Evolutionary conservation across 2,888 invertebrate species (phyloP).

Genomic region (Drosophila picticornis): DNA sequence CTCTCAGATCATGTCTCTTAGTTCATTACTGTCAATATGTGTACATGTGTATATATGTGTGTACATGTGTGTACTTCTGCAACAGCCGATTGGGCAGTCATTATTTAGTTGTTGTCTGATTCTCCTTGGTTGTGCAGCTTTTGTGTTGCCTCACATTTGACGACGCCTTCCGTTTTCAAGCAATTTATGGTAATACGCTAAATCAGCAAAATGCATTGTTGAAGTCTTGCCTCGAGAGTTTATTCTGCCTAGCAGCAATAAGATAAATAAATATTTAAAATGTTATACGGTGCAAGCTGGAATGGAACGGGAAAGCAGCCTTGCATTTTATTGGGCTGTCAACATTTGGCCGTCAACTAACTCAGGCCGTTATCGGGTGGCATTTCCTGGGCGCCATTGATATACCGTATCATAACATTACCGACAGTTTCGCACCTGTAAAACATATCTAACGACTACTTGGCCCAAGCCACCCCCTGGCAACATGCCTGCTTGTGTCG

Average conservation of each 20-base stretch:
- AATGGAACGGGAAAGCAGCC: neutral
- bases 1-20: neutral
- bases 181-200: neutral
- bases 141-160: neutral
- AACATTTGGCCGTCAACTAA: conserved; percentile 22
- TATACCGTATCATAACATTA: conserved; percentile 42
- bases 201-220: neutral
- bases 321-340: conserved; percentile 29
- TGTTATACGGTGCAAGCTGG: neutral
- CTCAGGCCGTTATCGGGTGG: conserved; percentile 6
- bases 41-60: neutral
- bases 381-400: conserved; percentile 15
- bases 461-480: neutral
- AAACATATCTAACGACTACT: conserved; percentile 48
- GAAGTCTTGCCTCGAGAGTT: neutral
- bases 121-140: neutral
- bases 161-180: neutral
- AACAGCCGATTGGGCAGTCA: neutral
- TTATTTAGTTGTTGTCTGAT: neutral
- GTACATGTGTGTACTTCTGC: neutral
- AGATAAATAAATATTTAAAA: conserved; percentile 3
- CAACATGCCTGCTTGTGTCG: neutral
- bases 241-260: neutral
- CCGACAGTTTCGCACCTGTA: conserved; percentile 64
- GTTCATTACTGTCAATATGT: neutral